phyloP scores from a whole-genome alignment of 2,797 vertebrate species.

The Nasua narica region DNA sequence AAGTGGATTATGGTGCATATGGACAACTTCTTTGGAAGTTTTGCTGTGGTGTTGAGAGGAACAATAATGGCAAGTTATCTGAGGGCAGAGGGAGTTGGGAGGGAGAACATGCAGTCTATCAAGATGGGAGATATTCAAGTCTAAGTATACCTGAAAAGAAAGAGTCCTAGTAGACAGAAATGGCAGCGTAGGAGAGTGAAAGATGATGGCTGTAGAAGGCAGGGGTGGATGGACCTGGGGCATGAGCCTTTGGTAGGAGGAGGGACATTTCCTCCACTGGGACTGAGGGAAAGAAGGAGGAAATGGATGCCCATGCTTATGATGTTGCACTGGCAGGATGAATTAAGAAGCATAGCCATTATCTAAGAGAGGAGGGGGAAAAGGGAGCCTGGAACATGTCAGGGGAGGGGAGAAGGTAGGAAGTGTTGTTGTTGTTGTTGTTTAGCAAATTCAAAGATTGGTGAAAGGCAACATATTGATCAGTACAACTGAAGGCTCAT shows the following conservation, averaged over 20 bases:
- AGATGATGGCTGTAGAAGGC: not conserved
- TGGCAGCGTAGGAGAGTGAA: not conserved
- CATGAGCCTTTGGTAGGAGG: not conserved
- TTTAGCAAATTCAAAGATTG: not conserved
- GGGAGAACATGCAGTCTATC: not conserved
- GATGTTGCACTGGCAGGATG: not conserved
- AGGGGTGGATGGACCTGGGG: not conserved
- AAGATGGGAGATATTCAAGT: not conserved
- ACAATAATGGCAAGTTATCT: not conserved
- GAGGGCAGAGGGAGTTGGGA: not conserved
- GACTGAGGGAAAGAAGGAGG: not conserved
- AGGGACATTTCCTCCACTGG: not conserved
- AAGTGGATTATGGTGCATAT: fast-evolving
- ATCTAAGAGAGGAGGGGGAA: not conserved
- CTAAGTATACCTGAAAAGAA: not conserved
- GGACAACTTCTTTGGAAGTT: not conserved
- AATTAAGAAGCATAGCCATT: not conserved
- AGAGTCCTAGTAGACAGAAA: not conserved
- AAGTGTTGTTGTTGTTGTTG: not conserved
- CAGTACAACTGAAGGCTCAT: not conserved
- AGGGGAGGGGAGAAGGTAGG: not conserved
- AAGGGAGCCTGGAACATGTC: not conserved
- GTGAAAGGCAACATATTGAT: not conserved
- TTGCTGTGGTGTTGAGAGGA: not conserved
- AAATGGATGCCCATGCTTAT: not conserved